Conservation (phyloP, 2,888 invertebrate species). For the Cancer borealis region DNA sequence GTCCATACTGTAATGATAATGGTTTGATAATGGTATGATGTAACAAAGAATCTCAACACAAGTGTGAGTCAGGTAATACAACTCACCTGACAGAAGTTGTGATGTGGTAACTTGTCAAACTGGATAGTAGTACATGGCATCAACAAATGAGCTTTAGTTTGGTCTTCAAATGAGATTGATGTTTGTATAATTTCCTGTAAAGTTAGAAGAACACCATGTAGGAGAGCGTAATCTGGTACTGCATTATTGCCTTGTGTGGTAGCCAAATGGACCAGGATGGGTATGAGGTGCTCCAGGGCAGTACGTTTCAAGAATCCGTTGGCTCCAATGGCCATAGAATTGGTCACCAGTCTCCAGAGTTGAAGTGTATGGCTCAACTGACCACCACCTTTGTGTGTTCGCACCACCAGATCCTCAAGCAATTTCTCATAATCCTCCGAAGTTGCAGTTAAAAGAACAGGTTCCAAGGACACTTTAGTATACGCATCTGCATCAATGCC, state of each 20-base stretch:
- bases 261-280: slow-evolving; percentile 57
- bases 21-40: background rate
- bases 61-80: background rate
- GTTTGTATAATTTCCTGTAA: slow-evolving; percentile 39
- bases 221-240: background rate
- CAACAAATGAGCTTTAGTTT: slow-evolving; percentile 51
- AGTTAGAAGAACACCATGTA: slow-evolving; percentile 41
- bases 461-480: background rate
- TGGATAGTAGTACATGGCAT: slow-evolving; percentile 50
- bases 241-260: background rate
- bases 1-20: too few species aligned
- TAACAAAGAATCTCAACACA: background rate
- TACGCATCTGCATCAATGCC: background rate
- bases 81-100: slow-evolving; percentile 61
- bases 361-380: slow-evolving; percentile 42
- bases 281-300: slow-evolving; percentile 53
- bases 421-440: slow-evolving; percentile 61
- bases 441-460: slow-evolving; percentile 41
- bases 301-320: slow-evolving; percentile 42
- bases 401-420: slow-evolving; percentile 51
- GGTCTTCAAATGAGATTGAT: background rate
- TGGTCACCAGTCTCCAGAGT: slow-evolving; percentile 61
- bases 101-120: slow-evolving; percentile 37
- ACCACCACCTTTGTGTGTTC: background rate
- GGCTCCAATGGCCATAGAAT: background rate